Base-by-base conservation (phyloP, 1,140 invertebrate species). In the Camponotus vicinus region DNA sequence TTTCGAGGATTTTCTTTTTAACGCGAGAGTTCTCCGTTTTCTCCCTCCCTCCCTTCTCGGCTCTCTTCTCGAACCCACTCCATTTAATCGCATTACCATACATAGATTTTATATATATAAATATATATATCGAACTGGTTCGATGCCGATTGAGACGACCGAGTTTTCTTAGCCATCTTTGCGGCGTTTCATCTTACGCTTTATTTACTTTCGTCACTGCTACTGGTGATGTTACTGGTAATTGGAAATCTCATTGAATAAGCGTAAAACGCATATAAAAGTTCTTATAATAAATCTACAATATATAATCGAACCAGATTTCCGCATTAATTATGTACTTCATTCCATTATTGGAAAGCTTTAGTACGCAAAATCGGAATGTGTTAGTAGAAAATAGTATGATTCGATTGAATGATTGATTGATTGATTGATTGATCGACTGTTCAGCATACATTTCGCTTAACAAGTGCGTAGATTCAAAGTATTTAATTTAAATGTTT, bases 81-180 rank as follows among this genome's bases (percentile, higher is more conserved):
- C 89, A 88, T 90, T 27, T 91, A 90, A 90, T 90, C 89, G 86
- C 75, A 90, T 90, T 90, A 88, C 61, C 89, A 78, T 61, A 79
- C 89, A 61, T 82, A 80, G 40, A 88, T 52, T 52, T 4, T 52
- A 49, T 49, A 49, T 13, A 49, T 5, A 11, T 13, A 45, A 3
- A 49, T 49, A 49, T 49, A 15, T 90, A 86, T 70, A 52, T 40
- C 70, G 63, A 89, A 67, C 85, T 75, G 27, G 76, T 75, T 88
- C 86, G 64, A 78, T 57, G 64, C 52, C 87, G 88, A 89, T 89
- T 86, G 88, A 71, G 61, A 57, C 59, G 52, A 52, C 7, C 27
- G 13, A 27, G 11, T 45, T 40, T 42, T 73, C 83, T 73, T 45
- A 40, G 3, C 61, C 27, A 82, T 32, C 45, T 63, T 70, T 18